phyloP scores from a whole-genome alignment of 2,888 invertebrate species.

The Cerceris ruficornis region DNA sequence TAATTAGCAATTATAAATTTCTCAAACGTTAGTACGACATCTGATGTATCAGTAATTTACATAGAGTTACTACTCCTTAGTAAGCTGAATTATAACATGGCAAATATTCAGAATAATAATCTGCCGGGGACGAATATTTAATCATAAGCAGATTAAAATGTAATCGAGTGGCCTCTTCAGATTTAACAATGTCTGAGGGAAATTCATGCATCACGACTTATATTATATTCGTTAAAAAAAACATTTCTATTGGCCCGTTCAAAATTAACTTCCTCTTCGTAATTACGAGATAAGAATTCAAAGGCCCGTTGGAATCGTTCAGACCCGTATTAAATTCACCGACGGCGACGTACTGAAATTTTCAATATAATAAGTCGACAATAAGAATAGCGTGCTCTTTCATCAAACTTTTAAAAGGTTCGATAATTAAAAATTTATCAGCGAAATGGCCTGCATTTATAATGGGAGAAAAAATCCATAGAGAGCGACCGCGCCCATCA shows the following conservation, averaged over 20 bases:
- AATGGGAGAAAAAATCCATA: slow-evolving; percentile 78
- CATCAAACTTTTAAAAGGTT: slow-evolving; percentile 31
- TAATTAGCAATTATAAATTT: too few species aligned
- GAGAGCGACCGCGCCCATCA: slow-evolving; percentile 79
- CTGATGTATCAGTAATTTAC: too few species aligned
- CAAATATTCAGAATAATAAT: too few species aligned
- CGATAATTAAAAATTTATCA: slow-evolving; percentile 72
- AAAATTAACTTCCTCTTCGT: slow-evolving; percentile 3
- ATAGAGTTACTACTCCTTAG: too few species aligned
- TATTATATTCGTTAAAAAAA: too few species aligned
- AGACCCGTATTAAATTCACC: neutral
- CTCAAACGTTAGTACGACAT: too few species aligned
- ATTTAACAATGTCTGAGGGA: too few species aligned
- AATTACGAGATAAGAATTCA: slow-evolving; percentile 12
- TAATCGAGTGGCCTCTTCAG: too few species aligned
- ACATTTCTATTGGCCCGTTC: neutral
- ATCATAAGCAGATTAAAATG: too few species aligned
- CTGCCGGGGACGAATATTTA: too few species aligned
- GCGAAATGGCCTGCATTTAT: slow-evolving; percentile 71
- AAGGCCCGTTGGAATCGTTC: neutral
- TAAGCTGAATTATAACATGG: too few species aligned
- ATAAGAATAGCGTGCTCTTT: neutral
- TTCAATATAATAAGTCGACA: neutral
- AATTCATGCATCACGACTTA: too few species aligned
- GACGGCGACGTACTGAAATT: neutral